Base-by-base conservation (phyloP, 2,888 invertebrate species). In the Cryptocheilus praepositus region DNA sequence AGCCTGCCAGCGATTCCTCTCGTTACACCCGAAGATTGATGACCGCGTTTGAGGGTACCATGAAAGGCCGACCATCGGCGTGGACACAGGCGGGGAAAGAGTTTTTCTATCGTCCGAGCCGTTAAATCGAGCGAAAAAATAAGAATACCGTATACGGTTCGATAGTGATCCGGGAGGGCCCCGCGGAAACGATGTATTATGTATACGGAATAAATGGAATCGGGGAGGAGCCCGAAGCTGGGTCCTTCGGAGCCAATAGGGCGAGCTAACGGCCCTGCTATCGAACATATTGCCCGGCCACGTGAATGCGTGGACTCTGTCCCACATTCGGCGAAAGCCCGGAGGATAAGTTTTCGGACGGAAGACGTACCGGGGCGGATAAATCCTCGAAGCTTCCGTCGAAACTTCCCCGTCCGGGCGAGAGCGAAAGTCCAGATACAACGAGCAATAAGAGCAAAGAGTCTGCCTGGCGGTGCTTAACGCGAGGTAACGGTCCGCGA, bases 131-230 rank as follows among this genome's bases (percentile, higher is more conserved):
- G 85, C 83, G 81, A 80, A 77, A 82, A 82, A 84, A 85, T 83
- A 83, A 84, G 85, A 85, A 85, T 83, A 79, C 80, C 70, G 36
- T 69, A 68, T 55, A 67, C 59, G 18, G 74, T 73, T 67, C 77
- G 76, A 77, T 72, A 76, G 81, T 76, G 74, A 76, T 79, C 70
- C 74, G 74, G 65, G 64, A 71, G 73, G 77, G 74, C 71, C 77
- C 73, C 73, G 73, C 71, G 71, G 76, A 36, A 76, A 76, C 81
- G 81, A 85, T 85, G 81, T 84, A 85, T 86, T 85, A 86, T 86
- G 85, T 86, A 86, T 85, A 83, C 83, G 75, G 83, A 82, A 85
- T 85, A 85, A 85, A 84, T 85, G 79, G 84, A 82, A 84, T 79
- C 76, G 73, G 74, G 80, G 60, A 67, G 79, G 80, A 81, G 71